These are phyloP conservation scores for Lacanobia wlatinum DNA, from an alignment of 2,888 invertebrate species.

Conservation along the genomic window DNA sequence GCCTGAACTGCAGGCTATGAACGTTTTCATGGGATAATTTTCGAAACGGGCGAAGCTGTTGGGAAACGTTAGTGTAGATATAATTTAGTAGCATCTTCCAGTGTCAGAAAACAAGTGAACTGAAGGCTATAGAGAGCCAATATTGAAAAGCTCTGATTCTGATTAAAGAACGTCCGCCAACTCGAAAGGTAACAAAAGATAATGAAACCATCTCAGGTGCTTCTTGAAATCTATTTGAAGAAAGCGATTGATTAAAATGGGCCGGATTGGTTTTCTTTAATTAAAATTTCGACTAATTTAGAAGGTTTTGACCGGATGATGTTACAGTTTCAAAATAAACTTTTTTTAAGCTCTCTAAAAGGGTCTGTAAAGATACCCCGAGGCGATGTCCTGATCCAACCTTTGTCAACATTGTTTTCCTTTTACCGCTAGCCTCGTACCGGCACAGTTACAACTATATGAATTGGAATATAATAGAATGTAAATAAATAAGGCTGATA, in stretches of 20 bases:
- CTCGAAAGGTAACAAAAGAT: slow-evolving; percentile 39
- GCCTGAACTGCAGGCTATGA: background rate
- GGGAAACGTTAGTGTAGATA: background rate
- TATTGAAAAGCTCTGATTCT: slow-evolving; percentile 42
- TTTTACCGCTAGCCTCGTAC: background rate
- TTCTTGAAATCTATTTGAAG: slow-evolving; percentile 29
- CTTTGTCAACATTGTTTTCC: background rate
- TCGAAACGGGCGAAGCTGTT: too few relatives aligned
- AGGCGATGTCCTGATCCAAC: slow-evolving; percentile 6
- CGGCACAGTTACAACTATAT: background rate
- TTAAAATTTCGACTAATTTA: slow-evolving; percentile 30
- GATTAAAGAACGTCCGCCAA: slow-evolving; percentile 42
- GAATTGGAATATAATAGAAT: background rate
- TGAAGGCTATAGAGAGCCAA: slow-evolving; percentile 7
- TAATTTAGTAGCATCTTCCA: background rate
- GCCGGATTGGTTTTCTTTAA: slow-evolving; percentile 33
- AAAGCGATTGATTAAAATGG: slow-evolving; percentile 38
- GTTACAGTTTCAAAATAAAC: slow-evolving; percentile 16
- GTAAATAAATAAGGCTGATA: too few relatives aligned
- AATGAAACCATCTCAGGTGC: slow-evolving; percentile 34
- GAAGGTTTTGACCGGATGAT: slow-evolving; percentile 11
- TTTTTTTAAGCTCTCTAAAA: slow-evolving; percentile 1
- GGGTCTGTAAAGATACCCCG: background rate
- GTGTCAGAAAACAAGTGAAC: background rate
- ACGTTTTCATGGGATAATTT: too few relatives aligned